Evolutionary conservation across 2,797 vertebrate genomes (phyloP), one percentile per base, ranked within the genome.

Genomic region (Antrozous pallidus): DNA sequence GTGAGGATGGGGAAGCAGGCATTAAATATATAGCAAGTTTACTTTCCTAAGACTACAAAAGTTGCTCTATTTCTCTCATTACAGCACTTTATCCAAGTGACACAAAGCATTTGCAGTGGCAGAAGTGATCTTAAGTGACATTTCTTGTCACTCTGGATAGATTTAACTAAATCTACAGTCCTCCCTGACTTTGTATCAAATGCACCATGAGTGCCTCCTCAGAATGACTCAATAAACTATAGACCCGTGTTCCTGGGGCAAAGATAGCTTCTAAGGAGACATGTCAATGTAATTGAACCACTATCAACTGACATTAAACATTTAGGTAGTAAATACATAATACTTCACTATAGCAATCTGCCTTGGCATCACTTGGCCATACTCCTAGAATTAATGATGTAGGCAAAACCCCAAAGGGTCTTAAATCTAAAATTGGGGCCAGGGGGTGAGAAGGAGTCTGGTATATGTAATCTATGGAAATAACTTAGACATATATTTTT

Each of bases 121-220:
- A 82, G 40, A 86, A 93, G n/a, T 51, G 51, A 95, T 20, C 26
- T 79, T 90, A 54, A 91, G 28, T 89, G 80, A 93, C 91, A 75
- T 92, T 82, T 90, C 22, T 83, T 87, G 51, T 61, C 88, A 90
- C 47, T 78, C 18, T 79, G n/a, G 16, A 36, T 91, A 73, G 33
- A 11, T 73, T 89, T 77, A 85, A 90, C 61, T 85, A 88, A 77
- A 69, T 54, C 42, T 31, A 33, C 16, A 67, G 42, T 77, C 61
- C 36, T 58, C 26, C 77, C 61, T 71, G 47, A 88, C 24, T 90
- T 58, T 89, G 14, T 65, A 38, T 63, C 61, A 88, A 88, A 88
- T 85, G 14, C 5, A 88, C 17, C 33, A 40, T 42, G 61, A 84
- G 2, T 38, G 61, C 38, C 65, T 89, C 42, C 58, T 94, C 93